A percentile compares a stretch with the other conserved stretches of the same genome.
These are phyloP conservation scores for Stegodyphus dumicola DNA, from an alignment of 1,140 invertebrate species.

Conservation along the genomic window DNA sequence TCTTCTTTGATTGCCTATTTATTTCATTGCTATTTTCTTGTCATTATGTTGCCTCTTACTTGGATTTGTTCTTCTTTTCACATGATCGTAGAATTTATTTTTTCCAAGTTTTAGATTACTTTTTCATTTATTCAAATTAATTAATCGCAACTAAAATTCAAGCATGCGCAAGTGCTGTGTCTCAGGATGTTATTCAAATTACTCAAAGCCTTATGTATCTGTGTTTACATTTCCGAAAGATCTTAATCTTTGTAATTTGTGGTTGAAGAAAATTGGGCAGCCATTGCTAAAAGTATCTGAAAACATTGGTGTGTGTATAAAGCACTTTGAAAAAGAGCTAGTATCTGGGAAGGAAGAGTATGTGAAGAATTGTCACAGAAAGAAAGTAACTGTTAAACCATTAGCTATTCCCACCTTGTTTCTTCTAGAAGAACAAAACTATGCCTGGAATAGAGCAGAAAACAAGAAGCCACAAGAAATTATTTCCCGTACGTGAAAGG, in stretches of 20 bases:
- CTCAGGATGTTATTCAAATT: conserved; percentile 10
- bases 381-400: conserved; percentile 16
- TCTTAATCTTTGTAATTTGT: conserved; percentile 6
- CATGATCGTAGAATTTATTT: not conserved
- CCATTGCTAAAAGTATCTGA: conserved; percentile 13
- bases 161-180: conserved; percentile 36
- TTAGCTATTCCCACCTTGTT: conserved; percentile 31
- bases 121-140: not conserved
- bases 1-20: not conserved
- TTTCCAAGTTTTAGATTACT: not conserved
- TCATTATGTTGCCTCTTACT: not conserved
- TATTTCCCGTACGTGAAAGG: conserved; percentile 13
- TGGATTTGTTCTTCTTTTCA: not conserved
- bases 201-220: conserved; percentile 30
- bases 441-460: too few relatives aligned
- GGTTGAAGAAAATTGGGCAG: conserved; percentile 16
- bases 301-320: conserved; percentile 27
- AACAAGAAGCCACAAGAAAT: not conserved
- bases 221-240: conserved; percentile 41
- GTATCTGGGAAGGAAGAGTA: conserved; percentile 8
- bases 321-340: conserved; percentile 29
- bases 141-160: not conserved
- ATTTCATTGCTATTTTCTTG: not conserved
- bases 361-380: not conserved
- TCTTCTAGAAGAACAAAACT: not conserved